Evolutionary conservation across 2,888 invertebrate species (phyloP).

Genomic region (Platerodrilus igneus): DNA sequence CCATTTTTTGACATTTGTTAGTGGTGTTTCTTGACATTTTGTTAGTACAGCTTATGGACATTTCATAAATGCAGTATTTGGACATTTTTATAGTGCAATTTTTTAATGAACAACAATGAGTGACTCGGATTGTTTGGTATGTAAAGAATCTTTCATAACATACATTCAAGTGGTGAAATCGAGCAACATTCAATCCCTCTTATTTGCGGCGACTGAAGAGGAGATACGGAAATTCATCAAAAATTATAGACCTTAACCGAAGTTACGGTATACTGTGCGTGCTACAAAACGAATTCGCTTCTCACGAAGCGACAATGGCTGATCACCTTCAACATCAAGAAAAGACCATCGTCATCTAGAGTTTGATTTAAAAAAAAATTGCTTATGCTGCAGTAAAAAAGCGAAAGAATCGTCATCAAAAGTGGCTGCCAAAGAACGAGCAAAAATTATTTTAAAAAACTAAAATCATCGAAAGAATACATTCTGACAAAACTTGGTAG

Average conservation of each 20-base stretch:
- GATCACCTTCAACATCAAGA: conserved; percentile 1
- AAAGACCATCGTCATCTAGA: background rate
- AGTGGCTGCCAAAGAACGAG: background rate
- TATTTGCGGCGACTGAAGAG: background rate
- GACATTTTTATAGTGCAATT: background rate
- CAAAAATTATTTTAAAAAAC: background rate
- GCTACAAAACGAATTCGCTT: background rate
- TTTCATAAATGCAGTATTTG: background rate
- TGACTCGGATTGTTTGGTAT: conserved; percentile 3
- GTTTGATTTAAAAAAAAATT: conserved; percentile 2
- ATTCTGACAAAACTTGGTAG: conserved; percentile 1
- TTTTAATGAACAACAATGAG: background rate
- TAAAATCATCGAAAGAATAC: background rate
- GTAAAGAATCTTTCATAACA: too few species aligned
- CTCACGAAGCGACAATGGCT: background rate
- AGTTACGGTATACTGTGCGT: conserved; percentile 1
- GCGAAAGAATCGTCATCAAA: background rate
- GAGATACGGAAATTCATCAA: background rate
- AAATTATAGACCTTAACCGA: background rate
- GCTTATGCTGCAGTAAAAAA: conserved; percentile 1
- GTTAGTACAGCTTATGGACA: too few species aligned
- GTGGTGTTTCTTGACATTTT: too few species aligned
- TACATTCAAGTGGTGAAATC: conserved; percentile 1
- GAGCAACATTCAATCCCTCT: background rate
- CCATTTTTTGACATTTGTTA: too few species aligned